Conservation (phyloP, 2,888 invertebrate species). For the Chironomus riparius region DNA sequence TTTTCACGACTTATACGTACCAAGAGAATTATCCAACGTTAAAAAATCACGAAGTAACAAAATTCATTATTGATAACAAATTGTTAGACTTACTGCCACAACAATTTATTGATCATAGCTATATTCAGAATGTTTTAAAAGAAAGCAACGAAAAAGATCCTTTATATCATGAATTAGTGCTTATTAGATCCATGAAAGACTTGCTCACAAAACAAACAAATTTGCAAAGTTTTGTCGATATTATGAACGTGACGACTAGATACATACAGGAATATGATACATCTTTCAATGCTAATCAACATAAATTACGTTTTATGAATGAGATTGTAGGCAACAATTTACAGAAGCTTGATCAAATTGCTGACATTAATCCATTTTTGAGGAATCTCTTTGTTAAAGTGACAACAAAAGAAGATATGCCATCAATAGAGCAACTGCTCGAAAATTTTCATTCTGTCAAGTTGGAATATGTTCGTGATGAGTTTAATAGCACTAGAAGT, state of each 20-base stretch:
- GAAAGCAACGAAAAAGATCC: background rate
- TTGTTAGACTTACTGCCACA: background rate
- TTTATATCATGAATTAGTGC: background rate
- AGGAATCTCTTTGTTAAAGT: slow-evolving; percentile 2
- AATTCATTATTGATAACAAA: slow-evolving; percentile 12
- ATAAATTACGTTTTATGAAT: background rate
- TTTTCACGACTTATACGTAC: slow-evolving; percentile 43
- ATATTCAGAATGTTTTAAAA: background rate
- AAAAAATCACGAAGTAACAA: slow-evolving; percentile 2
- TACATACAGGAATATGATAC: background rate
- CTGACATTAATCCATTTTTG: slow-evolving; percentile 1
- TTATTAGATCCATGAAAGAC: background rate
- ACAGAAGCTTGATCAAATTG: background rate
- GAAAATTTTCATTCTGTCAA: slow-evolving; percentile 3
- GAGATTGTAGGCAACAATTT: background rate
- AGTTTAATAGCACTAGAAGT: background rate
- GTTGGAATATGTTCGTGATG: background rate
- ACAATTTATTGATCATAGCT: slow-evolving; percentile 8
- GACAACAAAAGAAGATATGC: background rate
- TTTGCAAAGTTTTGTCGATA: background rate
- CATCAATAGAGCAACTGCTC: slow-evolving; percentile 3
- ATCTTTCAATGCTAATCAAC: background rate
- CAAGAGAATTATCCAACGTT: slow-evolving; percentile 30
- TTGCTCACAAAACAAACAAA: background rate
- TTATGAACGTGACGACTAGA: background rate